A percentile compares a stretch with the other conserved stretches of the same genome.
phyloP scores from a whole-genome alignment of 2,888 invertebrate genomes.

The Platycnemis pennipes region DNA sequence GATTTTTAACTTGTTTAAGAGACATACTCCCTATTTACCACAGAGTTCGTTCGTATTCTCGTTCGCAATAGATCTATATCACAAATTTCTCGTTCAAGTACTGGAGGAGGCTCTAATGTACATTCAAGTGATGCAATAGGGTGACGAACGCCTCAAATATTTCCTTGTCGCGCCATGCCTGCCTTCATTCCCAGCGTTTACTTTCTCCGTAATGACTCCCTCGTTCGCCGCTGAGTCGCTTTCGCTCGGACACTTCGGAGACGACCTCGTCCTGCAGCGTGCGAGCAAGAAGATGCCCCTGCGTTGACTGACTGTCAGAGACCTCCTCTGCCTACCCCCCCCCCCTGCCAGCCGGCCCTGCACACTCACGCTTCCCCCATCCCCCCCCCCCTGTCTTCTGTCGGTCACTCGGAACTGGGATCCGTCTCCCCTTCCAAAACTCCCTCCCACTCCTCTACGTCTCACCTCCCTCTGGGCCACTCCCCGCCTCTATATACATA shows the following conservation, averaged over 20 bases:
- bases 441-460: not conserved
- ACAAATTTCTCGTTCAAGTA: too few species aligned
- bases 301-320: not conserved
- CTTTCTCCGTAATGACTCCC: not conserved
- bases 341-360: not conserved
- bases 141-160: too few species aligned
- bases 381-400: not conserved
- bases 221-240: not conserved
- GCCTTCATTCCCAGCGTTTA: too few species aligned
- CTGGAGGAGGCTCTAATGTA: too few species aligned
- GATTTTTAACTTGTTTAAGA: too few species aligned
- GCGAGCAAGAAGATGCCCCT: not conserved
- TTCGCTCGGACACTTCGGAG: not conserved
- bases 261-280: not conserved
- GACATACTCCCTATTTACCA: too few species aligned
- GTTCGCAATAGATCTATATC: too few species aligned
- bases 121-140: too few species aligned
- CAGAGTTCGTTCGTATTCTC: too few species aligned
- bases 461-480: not conserved
- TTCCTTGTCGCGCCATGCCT: too few species aligned
- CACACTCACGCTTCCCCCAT: not conserved
- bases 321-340: not conserved
- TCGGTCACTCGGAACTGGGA: slow-evolving; percentile 18
- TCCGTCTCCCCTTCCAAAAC: slow-evolving; percentile 1
- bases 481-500: not conserved